Evolutionary conservation across 2,113 vertebrate species (phyloP).

Genomic region (Megatriorchis doriae): DNA sequence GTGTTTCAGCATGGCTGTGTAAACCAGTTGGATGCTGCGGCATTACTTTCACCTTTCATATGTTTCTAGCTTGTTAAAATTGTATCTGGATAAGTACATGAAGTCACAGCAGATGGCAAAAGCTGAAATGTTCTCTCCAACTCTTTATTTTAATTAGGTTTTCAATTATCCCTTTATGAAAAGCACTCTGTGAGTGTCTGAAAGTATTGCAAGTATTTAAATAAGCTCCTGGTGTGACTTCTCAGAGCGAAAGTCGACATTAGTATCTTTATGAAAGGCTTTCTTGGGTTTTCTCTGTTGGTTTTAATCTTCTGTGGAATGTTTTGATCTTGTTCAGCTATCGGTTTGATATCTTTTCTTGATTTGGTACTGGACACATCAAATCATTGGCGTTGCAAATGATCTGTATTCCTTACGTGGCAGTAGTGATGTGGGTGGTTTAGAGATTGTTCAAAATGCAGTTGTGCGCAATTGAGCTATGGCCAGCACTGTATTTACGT

Average conservation of each 20-base stretch:
- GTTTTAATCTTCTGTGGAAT: neutral
- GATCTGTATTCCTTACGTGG: neutral
- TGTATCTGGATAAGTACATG: slow-evolving; percentile 20
- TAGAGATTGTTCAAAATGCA: neutral
- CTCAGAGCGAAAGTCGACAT: neutral
- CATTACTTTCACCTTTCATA: slow-evolving; percentile 45
- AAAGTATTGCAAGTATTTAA: slow-evolving; percentile 29
- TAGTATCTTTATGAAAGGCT: neutral
- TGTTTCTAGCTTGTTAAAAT: slow-evolving; percentile 48
- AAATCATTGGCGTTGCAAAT: neutral
- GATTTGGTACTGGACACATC: neutral
- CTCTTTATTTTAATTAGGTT: slow-evolving; percentile 38
- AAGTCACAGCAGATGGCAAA: slow-evolving; percentile 54
- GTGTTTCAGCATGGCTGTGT: neutral
- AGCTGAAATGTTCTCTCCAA: slow-evolving; percentile 31
- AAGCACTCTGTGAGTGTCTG: neutral
- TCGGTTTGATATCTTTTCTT: neutral
- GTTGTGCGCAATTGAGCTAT: neutral
- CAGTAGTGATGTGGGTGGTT: neutral
- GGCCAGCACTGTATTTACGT: neutral
- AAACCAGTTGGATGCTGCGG: slow-evolving; percentile 1
- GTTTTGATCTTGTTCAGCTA: neutral
- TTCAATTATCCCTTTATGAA: slow-evolving; percentile 17
- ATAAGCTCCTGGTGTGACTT: neutral
- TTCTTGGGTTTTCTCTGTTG: neutral